Conservation (phyloP, 2,888 invertebrate genomes). For the Tetropium fuscum region DNA sequence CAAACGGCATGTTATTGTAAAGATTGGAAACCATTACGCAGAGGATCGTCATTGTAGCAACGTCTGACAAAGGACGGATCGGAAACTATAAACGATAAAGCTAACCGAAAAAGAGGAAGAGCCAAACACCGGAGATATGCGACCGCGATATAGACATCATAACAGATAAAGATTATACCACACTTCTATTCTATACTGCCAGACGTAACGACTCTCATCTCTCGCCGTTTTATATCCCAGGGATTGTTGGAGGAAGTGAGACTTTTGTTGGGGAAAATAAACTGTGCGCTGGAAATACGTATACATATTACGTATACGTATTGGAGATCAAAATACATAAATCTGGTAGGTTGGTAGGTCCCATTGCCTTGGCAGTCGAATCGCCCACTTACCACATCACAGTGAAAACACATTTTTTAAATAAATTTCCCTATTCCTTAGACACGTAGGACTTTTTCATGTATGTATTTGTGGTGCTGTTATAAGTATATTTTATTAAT, state of each 20-base stretch:
- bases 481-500: too few relatives aligned
- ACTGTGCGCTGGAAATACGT: background rate
- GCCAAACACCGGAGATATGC: conserved; percentile 57
- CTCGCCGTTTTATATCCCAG: conserved; percentile 23
- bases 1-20: conserved; percentile 34
- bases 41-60: conserved; percentile 43
- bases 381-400: too few relatives aligned
- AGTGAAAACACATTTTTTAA: too few relatives aligned
- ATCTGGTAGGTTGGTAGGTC: too few relatives aligned
- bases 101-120: conserved; percentile 61
- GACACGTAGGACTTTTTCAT: too few relatives aligned
- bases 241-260: conserved; percentile 10
- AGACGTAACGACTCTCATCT: conserved; percentile 19
- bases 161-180: conserved; percentile 61
- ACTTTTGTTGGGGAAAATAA: conserved; percentile 22
- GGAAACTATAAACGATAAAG: conserved; percentile 64
- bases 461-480: too few relatives aligned
- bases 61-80: conserved; percentile 60
- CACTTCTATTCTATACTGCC: conserved; percentile 43
- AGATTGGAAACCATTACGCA: conserved; percentile 40
- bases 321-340: too few relatives aligned
- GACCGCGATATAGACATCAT: conserved; percentile 56
- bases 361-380: too few relatives aligned
- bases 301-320: background rate
- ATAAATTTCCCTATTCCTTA: too few relatives aligned